Base-by-base conservation (phyloP, 2,797 vertebrate species). In the Xiphophorus birchmanni region DNA sequence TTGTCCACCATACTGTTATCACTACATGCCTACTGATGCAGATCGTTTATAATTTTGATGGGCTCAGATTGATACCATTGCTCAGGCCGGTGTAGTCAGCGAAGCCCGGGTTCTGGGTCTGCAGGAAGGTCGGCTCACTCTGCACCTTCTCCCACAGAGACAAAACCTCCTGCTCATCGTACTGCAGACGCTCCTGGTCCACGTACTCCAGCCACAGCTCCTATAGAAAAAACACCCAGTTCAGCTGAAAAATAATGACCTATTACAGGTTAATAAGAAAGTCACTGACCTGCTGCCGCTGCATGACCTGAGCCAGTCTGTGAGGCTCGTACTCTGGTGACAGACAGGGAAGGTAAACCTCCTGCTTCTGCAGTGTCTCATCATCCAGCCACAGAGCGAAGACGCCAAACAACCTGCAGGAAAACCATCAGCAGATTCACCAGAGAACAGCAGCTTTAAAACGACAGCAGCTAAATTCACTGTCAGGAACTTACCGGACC, bases 341-440 rank as follows among this genome's bases (percentile, higher is more conserved):
- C 82, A 99, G 94, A 83, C 97, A 97, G 77, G 98, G 98, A 83
- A 99, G 94, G 85, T 98, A 99, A 0, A 96, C 95, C 84, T 98
- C 97, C 91, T 98, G 97, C 82, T 97, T 99, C 90, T 98, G 98
- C 88, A 99, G 96, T 77, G 88, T 98, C 86, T 98, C 98, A 88
- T 99, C 98, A 90, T 99, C 99, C 91, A 99, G 71, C 99, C 99
- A 99, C 82, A 99, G 69, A 54, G 96, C 91, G 91, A 98, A 98
- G 13, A 98, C 96, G 80, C 96, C 96, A 93, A 98, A 99, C 89
- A 99, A 96, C 92, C 99, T 99, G 86, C 48, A 86, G 80, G 60
- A 48, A 82, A 86, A 35, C 42, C 80, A 54, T n/a, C 35, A 74
- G 37, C 9, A 15, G 47, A 72, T 74, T 26, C 50, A 45, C 44